These are phyloP conservation scores for Arvicanthis niloticus DNA, from an alignment of 2,113 vertebrate species.

Conservation along the genomic window DNA sequence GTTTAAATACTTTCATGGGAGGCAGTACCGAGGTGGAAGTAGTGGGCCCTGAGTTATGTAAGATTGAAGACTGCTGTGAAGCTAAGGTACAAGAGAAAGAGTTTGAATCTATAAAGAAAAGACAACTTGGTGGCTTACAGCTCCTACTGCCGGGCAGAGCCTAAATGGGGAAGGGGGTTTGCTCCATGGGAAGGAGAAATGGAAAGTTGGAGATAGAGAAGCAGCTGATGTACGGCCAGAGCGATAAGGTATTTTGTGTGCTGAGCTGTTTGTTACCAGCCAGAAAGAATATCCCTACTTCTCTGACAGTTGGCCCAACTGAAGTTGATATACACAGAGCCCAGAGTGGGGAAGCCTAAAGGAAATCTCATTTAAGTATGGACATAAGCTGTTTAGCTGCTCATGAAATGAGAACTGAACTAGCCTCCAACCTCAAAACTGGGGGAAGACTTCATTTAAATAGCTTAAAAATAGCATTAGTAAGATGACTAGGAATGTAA, in stretches of 20 bases:
- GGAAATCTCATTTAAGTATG: not conserved
- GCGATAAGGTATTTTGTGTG: not conserved
- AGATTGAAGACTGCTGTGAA: conserved; percentile 3
- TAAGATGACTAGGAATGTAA: not conserved
- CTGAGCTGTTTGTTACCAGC: not conserved
- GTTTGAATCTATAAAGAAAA: not conserved
- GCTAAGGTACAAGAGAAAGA: not conserved
- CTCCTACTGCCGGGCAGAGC: too few species aligned
- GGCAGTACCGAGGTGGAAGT: not conserved
- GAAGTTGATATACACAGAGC: not conserved
- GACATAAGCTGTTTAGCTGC: not conserved
- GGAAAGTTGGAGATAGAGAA: not conserved
- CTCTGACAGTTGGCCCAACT: not conserved
- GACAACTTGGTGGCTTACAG: not conserved
- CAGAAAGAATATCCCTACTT: not conserved
- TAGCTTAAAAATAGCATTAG: not conserved
- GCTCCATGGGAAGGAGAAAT: not conserved
- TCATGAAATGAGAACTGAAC: not conserved
- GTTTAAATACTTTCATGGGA: not conserved
- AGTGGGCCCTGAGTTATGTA: not conserved
- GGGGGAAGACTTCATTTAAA: not conserved
- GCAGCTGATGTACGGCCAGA: not conserved
- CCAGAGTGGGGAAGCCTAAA: rapidly evolving
- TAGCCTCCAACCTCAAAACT: not conserved
- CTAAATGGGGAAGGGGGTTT: not conserved